Conservation (phyloP, 2,113 vertebrate species). For the Plestiodon gilberti region DNA sequence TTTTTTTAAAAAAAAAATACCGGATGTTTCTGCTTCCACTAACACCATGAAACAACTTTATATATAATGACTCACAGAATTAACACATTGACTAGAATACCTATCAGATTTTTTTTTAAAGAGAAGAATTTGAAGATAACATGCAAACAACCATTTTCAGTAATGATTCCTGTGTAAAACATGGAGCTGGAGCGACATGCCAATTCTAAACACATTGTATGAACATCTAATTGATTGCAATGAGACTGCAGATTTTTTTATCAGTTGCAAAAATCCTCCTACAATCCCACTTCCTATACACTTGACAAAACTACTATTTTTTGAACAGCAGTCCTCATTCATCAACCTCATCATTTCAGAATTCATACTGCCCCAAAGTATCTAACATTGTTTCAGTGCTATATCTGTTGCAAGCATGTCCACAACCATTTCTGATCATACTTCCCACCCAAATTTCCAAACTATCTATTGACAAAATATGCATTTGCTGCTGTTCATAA, state of each 20-base stretch:
- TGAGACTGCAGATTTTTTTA: background rate
- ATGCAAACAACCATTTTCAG: no score
- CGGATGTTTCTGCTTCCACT: background rate
- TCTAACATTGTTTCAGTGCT: background rate
- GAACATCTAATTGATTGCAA: no score
- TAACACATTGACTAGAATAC: background rate
- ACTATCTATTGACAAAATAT: background rate
- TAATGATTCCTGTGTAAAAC: no score
- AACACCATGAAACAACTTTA: background rate
- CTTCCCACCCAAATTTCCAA: background rate
- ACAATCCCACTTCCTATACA: background rate
- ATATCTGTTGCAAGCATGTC: no score
- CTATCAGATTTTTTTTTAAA: no score
- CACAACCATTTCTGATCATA: background rate
- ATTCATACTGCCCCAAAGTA: background rate
- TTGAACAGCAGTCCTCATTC: background rate
- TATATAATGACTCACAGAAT: background rate
- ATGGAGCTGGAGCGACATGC: no score
- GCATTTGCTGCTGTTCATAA: background rate
- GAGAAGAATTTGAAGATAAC: no score
- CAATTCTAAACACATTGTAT: no score
- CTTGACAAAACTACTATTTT: background rate
- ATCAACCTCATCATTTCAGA: background rate
- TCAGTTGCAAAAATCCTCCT: background rate
- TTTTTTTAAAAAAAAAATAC: no score